phyloP scores from a whole-genome alignment of 2,888 invertebrate species.

The Leptinotarsa tumamoca region DNA sequence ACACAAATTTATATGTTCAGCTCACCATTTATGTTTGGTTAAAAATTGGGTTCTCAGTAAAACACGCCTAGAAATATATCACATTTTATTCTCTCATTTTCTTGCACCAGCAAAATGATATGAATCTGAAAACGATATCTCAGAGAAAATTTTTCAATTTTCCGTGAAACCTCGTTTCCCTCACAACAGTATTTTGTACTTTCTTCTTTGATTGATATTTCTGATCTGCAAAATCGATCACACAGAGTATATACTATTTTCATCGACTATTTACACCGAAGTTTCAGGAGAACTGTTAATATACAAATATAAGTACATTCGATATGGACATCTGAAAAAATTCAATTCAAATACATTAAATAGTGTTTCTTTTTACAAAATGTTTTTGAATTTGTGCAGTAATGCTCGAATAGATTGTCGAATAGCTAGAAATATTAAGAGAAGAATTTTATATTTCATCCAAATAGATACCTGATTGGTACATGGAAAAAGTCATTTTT shows the following conservation, averaged over 20 bases:
- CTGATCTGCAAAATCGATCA: constrained; percentile 54
- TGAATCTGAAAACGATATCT: constrained; percentile 50
- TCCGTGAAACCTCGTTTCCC: constrained; percentile 44
- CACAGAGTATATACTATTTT: constrained; percentile 52
- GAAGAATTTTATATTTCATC: constrained; percentile 6
- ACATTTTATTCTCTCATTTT: constrained; percentile 59
- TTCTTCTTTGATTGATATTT: constrained; percentile 54
- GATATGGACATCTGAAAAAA: constrained; percentile 49
- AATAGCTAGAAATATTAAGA: constrained; percentile 54
- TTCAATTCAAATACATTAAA: constrained; percentile 49
- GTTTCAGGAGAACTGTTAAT: constrained; percentile 54
- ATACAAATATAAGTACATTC: constrained; percentile 56
- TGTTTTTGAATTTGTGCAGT: constrained; percentile 56
- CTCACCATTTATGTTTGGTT: no score
- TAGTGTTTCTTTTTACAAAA: constrained; percentile 47
- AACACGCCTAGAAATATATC: constrained; percentile 58
- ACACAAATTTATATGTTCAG: no score
- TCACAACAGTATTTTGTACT: constrained; percentile 55
- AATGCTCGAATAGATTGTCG: constrained; percentile 58
- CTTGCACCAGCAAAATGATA: constrained; percentile 52
- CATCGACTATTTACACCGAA: constrained; percentile 62
- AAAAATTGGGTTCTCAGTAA: constrained; percentile 33
- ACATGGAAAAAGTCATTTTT: neutral
- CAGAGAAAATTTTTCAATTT: constrained; percentile 38
- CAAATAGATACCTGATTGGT: neutral